Evolutionary conservation across 2,888 invertebrate genomes (phyloP).

Genomic region (Laspeyria flexula): DNA sequence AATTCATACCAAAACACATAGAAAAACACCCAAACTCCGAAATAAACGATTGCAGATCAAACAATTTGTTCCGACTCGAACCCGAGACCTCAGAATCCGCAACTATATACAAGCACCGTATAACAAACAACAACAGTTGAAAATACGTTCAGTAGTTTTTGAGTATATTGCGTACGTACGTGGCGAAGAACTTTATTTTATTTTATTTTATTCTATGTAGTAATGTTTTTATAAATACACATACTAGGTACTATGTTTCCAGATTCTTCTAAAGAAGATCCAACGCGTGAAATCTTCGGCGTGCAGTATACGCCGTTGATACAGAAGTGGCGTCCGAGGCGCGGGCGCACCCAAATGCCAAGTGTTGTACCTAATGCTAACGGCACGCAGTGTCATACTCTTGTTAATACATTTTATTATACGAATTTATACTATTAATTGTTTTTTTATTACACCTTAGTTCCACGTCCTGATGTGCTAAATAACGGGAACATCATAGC

Average conservation of each 20-base stretch:
- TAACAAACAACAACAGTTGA: too few species aligned
- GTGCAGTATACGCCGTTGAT: slow-evolving; percentile 79
- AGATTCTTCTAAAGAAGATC: slow-evolving; percentile 81
- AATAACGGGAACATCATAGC: too few species aligned
- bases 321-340: slow-evolving; percentile 62
- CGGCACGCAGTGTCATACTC: slow-evolving; percentile 40
- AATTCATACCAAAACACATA: too few species aligned
- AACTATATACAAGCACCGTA: too few species aligned
- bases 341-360: slow-evolving; percentile 59
- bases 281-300: slow-evolving; percentile 81
- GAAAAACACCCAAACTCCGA: too few species aligned
- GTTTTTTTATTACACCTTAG: not conserved
- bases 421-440: slow-evolving; percentile 39
- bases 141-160: too few species aligned
- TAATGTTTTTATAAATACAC: slow-evolving; percentile 13
- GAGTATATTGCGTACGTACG: not conserved
- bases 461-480: too few species aligned
- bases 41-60: too few species aligned
- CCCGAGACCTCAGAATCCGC: too few species aligned
- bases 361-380: slow-evolving; percentile 43
- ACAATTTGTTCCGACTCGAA: too few species aligned
- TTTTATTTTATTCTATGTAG: not conserved
- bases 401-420: slow-evolving; percentile 67
- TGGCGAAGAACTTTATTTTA: too few species aligned
- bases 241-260: too few species aligned